Evolutionary conservation across 2,113 vertebrate species (phyloP).

Genomic region (Hydrolagus affinis): DNA sequence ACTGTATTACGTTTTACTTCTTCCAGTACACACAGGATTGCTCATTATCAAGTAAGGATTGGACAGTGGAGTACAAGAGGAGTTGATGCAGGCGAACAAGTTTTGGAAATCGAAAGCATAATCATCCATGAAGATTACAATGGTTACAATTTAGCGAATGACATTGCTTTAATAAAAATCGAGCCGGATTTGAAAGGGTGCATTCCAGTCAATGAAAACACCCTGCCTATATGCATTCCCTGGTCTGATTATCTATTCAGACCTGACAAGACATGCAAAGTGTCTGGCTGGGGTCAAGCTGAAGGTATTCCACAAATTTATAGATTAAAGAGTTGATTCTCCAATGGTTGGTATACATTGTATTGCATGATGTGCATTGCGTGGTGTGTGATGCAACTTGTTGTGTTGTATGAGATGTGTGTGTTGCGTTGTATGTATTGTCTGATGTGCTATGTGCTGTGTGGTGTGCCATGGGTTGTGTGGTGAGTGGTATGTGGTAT

Average conservation of each 20-base stretch:
- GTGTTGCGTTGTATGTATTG: no score
- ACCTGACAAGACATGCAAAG: conserved; percentile 62
- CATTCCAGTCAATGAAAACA: conserved; percentile 37
- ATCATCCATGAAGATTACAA: conserved; percentile 67
- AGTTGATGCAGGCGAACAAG: conserved; percentile 35
- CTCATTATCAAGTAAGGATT: conserved; percentile 61
- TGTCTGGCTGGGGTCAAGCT: conserved; percentile 84
- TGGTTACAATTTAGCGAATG: conserved; percentile 66
- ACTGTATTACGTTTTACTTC: neutral
- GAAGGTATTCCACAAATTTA: conserved; percentile 52
- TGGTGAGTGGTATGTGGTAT: no score
- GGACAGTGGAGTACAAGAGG: conserved; percentile 53
- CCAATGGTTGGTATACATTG: no score
- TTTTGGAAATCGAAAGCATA: conserved; percentile 49
- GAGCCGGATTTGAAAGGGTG: conserved; percentile 45
- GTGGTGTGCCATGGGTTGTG: no score
- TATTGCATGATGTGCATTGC: no score
- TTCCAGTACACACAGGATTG: conserved; percentile 49
- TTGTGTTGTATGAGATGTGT: no score
- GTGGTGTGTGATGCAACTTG: no score
- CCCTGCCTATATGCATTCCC: conserved; percentile 71
- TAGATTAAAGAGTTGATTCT: no score
- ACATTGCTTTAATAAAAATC: conserved; percentile 81
- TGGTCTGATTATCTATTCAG: conserved; percentile 75
- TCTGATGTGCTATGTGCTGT: no score